These are phyloP conservation scores for Pardosa pseudoannulata DNA, from an alignment of 2,888 invertebrate genomes.

Conservation along the genomic window DNA sequence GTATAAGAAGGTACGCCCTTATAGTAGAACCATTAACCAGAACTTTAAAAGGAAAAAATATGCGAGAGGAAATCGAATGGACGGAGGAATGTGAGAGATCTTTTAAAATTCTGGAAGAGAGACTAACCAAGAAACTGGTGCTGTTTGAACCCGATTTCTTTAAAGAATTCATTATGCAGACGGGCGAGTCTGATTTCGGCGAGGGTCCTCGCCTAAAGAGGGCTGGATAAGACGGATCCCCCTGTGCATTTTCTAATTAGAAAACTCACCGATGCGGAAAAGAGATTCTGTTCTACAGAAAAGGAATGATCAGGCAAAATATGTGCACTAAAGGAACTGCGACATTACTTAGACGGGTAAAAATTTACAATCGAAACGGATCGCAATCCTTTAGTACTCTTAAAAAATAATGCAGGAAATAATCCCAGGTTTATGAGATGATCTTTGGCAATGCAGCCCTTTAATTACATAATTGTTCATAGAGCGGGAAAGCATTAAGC, in stretches of 20 bases:
- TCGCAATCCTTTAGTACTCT: slow-evolving; percentile 3
- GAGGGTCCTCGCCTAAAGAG: background rate
- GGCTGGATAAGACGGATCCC: background rate
- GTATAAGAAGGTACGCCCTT: background rate
- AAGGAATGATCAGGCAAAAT: background rate
- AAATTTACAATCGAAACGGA: slow-evolving; percentile 18
- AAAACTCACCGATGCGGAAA: background rate
- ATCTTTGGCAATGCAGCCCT: background rate
- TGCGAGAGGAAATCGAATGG: background rate
- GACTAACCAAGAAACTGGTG: background rate
- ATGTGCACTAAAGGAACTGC: background rate
- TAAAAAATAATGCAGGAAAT: background rate
- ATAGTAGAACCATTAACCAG: background rate
- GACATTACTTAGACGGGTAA: slow-evolving; percentile 10
- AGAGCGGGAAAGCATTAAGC: no score
- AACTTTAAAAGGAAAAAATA: slow-evolving; percentile 16
- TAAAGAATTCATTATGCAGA: background rate
- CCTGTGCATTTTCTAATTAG: background rate
- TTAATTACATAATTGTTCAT: background rate
- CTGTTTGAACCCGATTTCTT: background rate
- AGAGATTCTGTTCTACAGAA: slow-evolving; percentile 13
- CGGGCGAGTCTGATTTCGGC: background rate
- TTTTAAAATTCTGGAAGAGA: background rate
- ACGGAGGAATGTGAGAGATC: background rate
- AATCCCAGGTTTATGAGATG: slow-evolving; percentile 6